Percentiles rank a stretch among this genome's conserved stretches.
phyloP scores from a whole-genome alignment of 1,140 invertebrate species.

The Anthonomus grandis region DNA sequence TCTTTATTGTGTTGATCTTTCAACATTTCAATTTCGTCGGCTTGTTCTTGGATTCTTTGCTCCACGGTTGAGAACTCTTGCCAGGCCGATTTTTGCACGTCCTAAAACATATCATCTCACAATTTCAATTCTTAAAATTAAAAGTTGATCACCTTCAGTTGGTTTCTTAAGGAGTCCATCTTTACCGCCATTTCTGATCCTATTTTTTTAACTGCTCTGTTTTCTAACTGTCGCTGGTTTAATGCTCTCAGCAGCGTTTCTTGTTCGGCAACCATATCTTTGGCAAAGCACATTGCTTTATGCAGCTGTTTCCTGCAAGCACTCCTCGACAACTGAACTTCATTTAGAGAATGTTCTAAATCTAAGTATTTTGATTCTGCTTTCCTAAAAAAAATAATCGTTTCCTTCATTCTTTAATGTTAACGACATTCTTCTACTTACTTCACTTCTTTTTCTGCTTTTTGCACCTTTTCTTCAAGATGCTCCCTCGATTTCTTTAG shows the following conservation, averaged over 20 bases:
- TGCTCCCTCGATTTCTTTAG: conserved; percentile 50
- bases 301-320: conserved; percentile 55
- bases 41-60: conserved; percentile 54
- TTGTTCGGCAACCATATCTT: conserved; percentile 56
- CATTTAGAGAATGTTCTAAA: conserved; percentile 49
- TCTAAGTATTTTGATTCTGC: conserved; percentile 50
- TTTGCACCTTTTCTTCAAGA: conserved; percentile 49
- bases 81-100: conserved; percentile 53
- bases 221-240: conserved; percentile 53
- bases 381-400: conserved; percentile 46
- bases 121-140: conserved; percentile 42
- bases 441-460: conserved; percentile 53
- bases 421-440: too few species aligned
- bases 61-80: conserved; percentile 54
- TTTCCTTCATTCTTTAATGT: too few species aligned
- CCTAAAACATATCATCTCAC: too few species aligned
- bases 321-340: conserved; percentile 53
- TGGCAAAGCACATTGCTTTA: conserved; percentile 56
- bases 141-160: conserved; percentile 51
- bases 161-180: conserved; percentile 53
- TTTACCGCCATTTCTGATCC: conserved; percentile 52
- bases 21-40: conserved; percentile 50
- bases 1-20: conserved; percentile 54
- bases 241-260: conserved; percentile 52
- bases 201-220: conserved; percentile 52